Evolutionary conservation across 2,113 vertebrate genomes (phyloP), one percentile per base, ranked within the genome.

Genomic region (Cygnus atratus): DNA sequence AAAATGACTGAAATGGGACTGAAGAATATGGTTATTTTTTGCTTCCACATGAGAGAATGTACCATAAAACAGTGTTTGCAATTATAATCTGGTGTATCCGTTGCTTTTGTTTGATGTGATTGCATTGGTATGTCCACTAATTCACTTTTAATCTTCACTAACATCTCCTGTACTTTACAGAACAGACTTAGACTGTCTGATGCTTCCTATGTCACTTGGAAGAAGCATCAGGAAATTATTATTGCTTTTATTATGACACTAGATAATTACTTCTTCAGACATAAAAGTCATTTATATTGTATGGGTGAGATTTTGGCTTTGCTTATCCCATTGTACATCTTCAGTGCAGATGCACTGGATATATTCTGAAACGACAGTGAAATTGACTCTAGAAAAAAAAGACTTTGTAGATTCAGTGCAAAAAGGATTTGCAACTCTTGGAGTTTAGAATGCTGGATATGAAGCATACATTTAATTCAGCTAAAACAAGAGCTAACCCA

Each of bases 261-360:
- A 63, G 58, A 74, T 97, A 95, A 95, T 96, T 95, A 88, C 59
- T 75, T 84, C 81, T 91, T 92, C 92, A 96, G 72, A 86, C 77
- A 76, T 73, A 91, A 84, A 86, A 84, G 88, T 73, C 24, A 85
- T 94, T 96, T 91, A 50, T 61, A 80, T 54, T 79, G n/a, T 55
- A 84, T 55, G 54, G 93, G 46, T 54, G 73, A 93, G 63, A 90
- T 63, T 90, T 68, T 65, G 31, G 11, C 12, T 73, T 93, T 84
- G 44, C 58, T 97, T 92, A 54, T 76, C 41, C 68, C n/a, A 39
- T 6, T 65, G 66, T 21, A 79, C 46, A 59, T 78, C 77, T 68
- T 81, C 76, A 86, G 71, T 28, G 25, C 77, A 88, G 78, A 83
- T 87, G 67, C 33, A 63, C 6, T 83, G n/a, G 43, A 25, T 83